Evolutionary conservation across 1,140 invertebrate genomes (phyloP), one percentile per base, ranked within the genome.

Genomic region (Drosophila grimshawi): DNA sequence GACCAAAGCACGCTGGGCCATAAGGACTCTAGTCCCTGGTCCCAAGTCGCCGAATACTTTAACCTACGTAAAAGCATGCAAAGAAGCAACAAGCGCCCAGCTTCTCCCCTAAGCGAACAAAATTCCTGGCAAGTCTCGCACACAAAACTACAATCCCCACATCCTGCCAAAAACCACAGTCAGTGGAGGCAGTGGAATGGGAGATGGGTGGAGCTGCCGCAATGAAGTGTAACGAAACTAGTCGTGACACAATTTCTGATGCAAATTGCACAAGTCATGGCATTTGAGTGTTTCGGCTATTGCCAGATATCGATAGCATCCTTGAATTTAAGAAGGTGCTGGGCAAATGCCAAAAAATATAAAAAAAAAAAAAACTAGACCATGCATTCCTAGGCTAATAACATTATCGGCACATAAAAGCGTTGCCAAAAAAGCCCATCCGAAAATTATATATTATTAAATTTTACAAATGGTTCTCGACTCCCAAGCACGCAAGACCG

Each of bases 241-340:
- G 72, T 82, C 83, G 83, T 88, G 85, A 86, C 83, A 88, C 76
- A 83, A 86, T 86, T 88, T 82, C 41, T 39, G 73, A 86, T 80
- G 83, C 83, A 88, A 88, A 86, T 86, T 74, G 68, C 72, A 83
- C 73, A 88, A 86, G 83, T 88, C 83, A 88, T 81, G 79, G 63
- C 67, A 68, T 67, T 76, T 70, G 76, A 81, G 79, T 76, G 72
- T 59, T 56, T 63, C 52, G 57, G 3, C 53, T 46, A 62, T 62
- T 51, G 46, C 37, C 37, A 6, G 46, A 55, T 61, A 43, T 53
- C 35, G 55, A 70, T 51, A 33, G 37, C 37, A 62, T 66, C 33
- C 37, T 33, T 37, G 45, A 43, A 30, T 32, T 33, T 27, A 11
- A 48, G 19, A 60, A 11, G 27, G 19, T 19, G 19, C 19, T 19